phyloP scores from a whole-genome alignment of 2,797 vertebrate genomes.

The Ispidina lecontei region DNA sequence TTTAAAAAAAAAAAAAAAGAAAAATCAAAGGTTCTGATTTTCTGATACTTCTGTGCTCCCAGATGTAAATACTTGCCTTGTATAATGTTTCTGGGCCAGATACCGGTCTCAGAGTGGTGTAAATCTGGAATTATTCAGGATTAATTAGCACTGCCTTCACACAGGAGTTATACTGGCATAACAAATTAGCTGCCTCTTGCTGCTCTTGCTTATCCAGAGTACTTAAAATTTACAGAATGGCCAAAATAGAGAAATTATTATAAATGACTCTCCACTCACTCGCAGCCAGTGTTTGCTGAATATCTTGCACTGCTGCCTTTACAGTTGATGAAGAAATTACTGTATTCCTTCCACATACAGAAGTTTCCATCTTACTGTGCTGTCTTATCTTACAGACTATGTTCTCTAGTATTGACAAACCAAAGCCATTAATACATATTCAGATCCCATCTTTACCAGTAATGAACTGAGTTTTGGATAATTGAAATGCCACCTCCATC shows the following conservation, averaged over 20 bases:
- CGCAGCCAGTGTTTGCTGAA: not conserved
- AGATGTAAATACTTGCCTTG: conserved; percentile 35
- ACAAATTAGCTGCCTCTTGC: not conserved
- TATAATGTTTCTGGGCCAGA: conserved; percentile 40
- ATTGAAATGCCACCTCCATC: not conserved
- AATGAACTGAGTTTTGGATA: not conserved
- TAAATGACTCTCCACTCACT: not conserved
- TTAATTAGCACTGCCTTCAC: conserved; percentile 6
- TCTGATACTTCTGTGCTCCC: conserved; percentile 36
- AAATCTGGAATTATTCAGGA: conserved; percentile 47
- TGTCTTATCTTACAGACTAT: not conserved
- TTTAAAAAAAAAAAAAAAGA: not conserved
- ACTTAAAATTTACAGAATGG: not conserved
- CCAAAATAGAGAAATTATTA: not conserved
- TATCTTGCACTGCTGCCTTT: not conserved
- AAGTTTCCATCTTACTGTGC: not conserved
- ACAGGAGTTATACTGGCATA: not conserved
- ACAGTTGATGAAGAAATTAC: not conserved
- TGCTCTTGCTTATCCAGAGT: not conserved
- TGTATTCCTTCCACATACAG: not conserved
- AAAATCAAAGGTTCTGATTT: conserved; percentile 46
- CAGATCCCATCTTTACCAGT: not conserved
- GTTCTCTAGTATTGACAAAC: not conserved
- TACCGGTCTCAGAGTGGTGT: not conserved
- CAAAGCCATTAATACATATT: not conserved